These are phyloP conservation scores for Phyllopteryx taeniolatus DNA, from an alignment of 2,113 vertebrate genomes.

Conservation along the genomic window DNA sequence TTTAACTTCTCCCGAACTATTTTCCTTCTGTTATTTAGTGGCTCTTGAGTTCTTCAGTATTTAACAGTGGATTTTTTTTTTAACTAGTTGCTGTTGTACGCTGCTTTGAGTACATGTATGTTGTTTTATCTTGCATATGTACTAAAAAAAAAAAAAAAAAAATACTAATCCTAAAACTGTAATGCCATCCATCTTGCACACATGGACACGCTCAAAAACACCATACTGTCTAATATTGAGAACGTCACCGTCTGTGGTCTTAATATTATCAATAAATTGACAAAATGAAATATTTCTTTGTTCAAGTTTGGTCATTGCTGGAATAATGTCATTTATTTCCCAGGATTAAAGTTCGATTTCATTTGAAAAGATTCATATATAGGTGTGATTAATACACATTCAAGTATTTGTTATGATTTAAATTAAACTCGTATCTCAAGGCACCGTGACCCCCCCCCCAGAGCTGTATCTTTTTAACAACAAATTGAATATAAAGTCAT, in stretches of 20 bases:
- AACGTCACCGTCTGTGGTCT: constrained; percentile 95
- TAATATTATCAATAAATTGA: constrained; percentile 92
- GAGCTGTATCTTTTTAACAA: no score
- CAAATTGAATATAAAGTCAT: no score
- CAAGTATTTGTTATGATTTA: no score
- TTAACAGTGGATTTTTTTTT: constrained; percentile 44
- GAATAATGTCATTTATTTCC: not conserved
- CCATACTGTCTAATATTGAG: constrained; percentile 86
- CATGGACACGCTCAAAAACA: constrained; percentile 35
- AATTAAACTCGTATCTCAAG: no score
- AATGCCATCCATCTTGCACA: constrained; percentile 62
- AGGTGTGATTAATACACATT: no score
- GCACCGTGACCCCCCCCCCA: no score
- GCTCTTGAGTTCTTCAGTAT: constrained; percentile 44
- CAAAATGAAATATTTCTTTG: constrained; percentile 48
- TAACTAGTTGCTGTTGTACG: constrained; percentile 30
- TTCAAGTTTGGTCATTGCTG: constrained; percentile 11
- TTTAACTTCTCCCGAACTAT: constrained; percentile 7
- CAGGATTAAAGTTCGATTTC: not conserved
- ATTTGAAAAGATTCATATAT: not conserved
- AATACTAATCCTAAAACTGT: constrained; percentile 23
- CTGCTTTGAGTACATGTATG: constrained; percentile 44
- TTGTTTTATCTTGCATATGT: constrained; percentile 53
- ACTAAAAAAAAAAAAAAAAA: constrained; percentile 25
- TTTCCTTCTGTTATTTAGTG: not conserved